Conservation (phyloP, 2,113 vertebrate species). For the Echinops telfairi region DNA sequence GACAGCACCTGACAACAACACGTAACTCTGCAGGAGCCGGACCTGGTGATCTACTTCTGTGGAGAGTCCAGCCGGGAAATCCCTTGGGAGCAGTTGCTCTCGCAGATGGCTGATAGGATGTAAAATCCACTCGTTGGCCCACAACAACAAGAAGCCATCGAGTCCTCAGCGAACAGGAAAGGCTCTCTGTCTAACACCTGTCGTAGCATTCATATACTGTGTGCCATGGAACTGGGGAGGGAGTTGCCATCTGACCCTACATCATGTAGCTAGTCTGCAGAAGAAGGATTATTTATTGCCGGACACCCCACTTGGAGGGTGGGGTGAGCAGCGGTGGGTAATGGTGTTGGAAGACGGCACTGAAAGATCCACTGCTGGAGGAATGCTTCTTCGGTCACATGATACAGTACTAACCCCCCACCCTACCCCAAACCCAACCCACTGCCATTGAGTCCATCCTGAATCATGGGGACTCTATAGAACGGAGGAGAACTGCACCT, state of each 20-base stretch:
- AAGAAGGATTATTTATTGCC: neutral
- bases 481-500: too few relatives aligned
- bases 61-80: neutral
- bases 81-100: neutral
- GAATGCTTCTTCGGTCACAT: neutral
- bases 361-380: neutral
- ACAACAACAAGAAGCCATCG: neutral
- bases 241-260: neutral
- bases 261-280: neutral
- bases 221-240: accelerated
- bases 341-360: neutral
- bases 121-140: neutral
- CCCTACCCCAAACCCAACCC: too few relatives aligned
- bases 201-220: too few relatives aligned
- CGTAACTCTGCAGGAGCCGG: neutral
- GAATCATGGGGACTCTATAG: too few relatives aligned
- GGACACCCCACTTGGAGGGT: neutral
- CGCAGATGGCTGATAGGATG: neutral
- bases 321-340: accelerated
- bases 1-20: too few relatives aligned
- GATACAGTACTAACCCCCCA: too few relatives aligned
- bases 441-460: too few relatives aligned
- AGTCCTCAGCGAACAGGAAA: neutral
- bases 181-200: neutral
- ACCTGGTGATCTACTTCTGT: neutral